These are phyloP conservation scores for Euzophera pinguis DNA, from an alignment of 2,888 invertebrate genomes.

Conservation along the genomic window DNA sequence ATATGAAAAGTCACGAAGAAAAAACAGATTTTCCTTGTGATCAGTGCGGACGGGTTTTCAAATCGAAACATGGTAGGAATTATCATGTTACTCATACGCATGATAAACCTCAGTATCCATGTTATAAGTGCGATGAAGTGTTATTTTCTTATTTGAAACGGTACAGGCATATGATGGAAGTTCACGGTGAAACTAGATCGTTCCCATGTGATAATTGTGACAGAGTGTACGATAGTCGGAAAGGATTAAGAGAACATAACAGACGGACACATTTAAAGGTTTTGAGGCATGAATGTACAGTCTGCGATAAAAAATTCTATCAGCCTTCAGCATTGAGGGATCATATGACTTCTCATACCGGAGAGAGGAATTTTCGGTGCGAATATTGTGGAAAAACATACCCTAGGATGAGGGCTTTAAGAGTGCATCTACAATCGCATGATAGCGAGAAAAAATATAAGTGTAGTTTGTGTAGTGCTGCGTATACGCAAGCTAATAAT, in stretches of 20 bases:
- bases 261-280: conserved; percentile 39
- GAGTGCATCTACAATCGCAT: conserved; percentile 72
- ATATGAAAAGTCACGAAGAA: conserved; percentile 39
- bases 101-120: conserved; percentile 35
- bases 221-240: conserved; percentile 41
- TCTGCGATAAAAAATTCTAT: conserved; percentile 60
- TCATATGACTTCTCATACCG: conserved; percentile 73
- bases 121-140: conserved; percentile 28
- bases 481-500: conserved; percentile 70
- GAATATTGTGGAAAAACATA: conserved; percentile 72
- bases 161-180: conserved; percentile 33
- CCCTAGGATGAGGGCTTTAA: conserved; percentile 58
- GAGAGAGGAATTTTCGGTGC: conserved; percentile 68
- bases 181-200: conserved; percentile 36
- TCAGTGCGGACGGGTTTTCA: conserved; percentile 44
- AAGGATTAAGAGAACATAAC: conserved; percentile 41
- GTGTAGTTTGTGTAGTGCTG: conserved; percentile 60
- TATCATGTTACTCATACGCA: conserved; percentile 35
- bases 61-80: conserved; percentile 33
- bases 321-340: conserved; percentile 53
- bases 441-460: conserved; percentile 65
- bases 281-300: conserved; percentile 52
- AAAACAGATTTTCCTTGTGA: conserved; percentile 53
- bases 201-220: conserved; percentile 44
- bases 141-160: conserved; percentile 24